Evolutionary conservation across 2,113 vertebrate species (phyloP).

Genomic region (Passer montanus): DNA sequence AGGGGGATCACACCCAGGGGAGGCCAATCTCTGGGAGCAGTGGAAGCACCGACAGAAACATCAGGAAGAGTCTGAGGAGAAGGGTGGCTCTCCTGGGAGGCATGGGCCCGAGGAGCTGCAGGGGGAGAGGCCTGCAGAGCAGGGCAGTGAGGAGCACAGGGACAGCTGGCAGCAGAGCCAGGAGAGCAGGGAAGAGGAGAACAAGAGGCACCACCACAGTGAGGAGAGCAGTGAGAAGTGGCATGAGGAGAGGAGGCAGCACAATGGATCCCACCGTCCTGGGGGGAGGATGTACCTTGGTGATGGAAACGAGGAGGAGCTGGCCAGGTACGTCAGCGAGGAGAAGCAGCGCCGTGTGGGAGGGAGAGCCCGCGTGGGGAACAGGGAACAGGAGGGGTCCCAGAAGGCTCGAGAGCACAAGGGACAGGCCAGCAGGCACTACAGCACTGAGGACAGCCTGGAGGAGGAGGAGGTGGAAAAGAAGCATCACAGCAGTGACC

Average conservation of each 20-base stretch:
- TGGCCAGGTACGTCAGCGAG: not conserved
- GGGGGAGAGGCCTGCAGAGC: slow-evolving; percentile 24
- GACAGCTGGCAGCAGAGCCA: slow-evolving; percentile 23
- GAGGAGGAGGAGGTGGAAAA: slow-evolving; percentile 34
- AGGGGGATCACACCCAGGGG: not conserved
- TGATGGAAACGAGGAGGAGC: not conserved
- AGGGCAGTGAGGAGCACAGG: slow-evolving; percentile 36
- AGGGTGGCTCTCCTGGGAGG: not conserved
- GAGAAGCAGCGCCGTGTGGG: slow-evolving; percentile 25
- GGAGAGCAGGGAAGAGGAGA: slow-evolving; percentile 51
- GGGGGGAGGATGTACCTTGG: not conserved
- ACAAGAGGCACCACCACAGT: not conserved
- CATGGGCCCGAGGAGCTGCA: not conserved
- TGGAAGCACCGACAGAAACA: slow-evolving; percentile 23
- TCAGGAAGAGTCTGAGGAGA: slow-evolving; percentile 13
- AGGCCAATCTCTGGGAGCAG: slow-evolving; percentile 16
- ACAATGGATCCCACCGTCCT: not conserved
- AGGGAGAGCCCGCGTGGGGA: not conserved
- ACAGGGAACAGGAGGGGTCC: slow-evolving; percentile 13
- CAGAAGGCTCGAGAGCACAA: slow-evolving; percentile 4
- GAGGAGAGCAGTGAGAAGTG: slow-evolving; percentile 16
- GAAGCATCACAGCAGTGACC: slow-evolving; percentile 50
- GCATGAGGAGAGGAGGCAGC: not conserved
- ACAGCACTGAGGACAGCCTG: slow-evolving; percentile 32
- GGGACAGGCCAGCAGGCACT: slow-evolving; percentile 25